Base-by-base conservation (phyloP, 2,113 vertebrate species). In the Marcusenius ussheri region DNA sequence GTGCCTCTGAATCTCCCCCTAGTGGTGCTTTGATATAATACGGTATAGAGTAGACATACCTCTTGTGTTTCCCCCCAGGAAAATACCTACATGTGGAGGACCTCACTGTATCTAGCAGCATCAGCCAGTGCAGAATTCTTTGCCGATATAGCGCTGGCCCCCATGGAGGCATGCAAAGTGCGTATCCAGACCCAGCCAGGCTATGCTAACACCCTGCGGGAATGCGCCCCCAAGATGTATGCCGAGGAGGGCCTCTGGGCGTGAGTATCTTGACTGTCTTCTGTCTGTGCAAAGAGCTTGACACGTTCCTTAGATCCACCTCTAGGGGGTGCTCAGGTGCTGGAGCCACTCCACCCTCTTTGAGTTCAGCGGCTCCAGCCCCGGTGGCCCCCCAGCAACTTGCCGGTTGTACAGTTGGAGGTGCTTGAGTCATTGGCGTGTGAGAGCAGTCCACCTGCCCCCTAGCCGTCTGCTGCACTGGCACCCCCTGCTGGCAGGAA, bases 41-140 rank as follows among this genome's bases (percentile, higher is more conserved):
- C 1, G 35, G 15, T 86, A 21, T 15, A 31, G 19, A 27, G 51
- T 24, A n/a, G 53, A 56, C 24, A 39, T 21, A 5, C 31, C 5
- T 39, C 27, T 56, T 87, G n/a, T 53, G 31, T 87, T 35, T 17
- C 70, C 74, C 51, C 5, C 21, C 91, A 99, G 98, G 98, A 99
- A 94, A 99, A 99, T 31, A 11, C 97, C 0, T 99, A 99, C 93
- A 83, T 99, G 94, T 99, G 98, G 98, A 98, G 98, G 93, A 99
- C 98, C 31, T 99, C 98, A 0, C 93, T 99, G 0, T 99, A 99
- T 94, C 95, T 99, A 93, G 98, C 98, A 35, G 97, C 98, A 58
- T 99, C 98, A 91, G 98, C 98, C 94, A 99, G 98, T n/a, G 98
- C 98, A 0, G 98, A 99, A 94, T 99, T 99, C 96, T 99, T 99